phyloP scores from a whole-genome alignment of 2,888 invertebrate species.

The Tenthredo livida region DNA sequence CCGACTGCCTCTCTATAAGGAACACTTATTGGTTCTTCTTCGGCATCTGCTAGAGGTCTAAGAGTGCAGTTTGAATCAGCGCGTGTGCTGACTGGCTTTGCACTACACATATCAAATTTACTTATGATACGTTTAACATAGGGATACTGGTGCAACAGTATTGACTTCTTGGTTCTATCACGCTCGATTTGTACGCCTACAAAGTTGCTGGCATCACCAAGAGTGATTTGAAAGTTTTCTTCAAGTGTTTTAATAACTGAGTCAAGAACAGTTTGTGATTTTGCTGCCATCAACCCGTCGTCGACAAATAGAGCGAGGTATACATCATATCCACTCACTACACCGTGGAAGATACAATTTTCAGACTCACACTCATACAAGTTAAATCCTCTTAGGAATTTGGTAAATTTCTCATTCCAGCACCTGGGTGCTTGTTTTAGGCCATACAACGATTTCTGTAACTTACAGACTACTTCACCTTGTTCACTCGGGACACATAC shows the following conservation, averaged over 20 bases:
- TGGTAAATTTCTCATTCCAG: slow-evolving; percentile 65
- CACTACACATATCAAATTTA: slow-evolving; percentile 55
- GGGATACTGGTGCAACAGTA: not conserved
- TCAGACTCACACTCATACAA: not conserved
- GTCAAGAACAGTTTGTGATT: slow-evolving; percentile 48
- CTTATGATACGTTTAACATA: not conserved
- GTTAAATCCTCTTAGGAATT: slow-evolving; percentile 57
- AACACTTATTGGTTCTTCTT: not conserved
- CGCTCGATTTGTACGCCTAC: slow-evolving; percentile 10
- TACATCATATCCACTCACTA: slow-evolving; percentile 54
- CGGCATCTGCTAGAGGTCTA: not conserved
- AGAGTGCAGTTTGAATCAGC: slow-evolving; percentile 42
- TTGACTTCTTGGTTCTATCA: not conserved
- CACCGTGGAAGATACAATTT: slow-evolving; percentile 60
- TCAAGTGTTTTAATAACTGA: slow-evolving; percentile 55
- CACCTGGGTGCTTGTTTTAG: slow-evolving; percentile 69
- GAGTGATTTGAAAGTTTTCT: slow-evolving; percentile 55
- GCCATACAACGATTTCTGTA: slow-evolving; percentile 69
- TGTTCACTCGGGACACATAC: slow-evolving; percentile 50
- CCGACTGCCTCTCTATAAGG: slow-evolving; percentile 16
- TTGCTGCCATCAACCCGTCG: slow-evolving; percentile 58
- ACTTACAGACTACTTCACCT: slow-evolving; percentile 60
- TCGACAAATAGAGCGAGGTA: slow-evolving; percentile 63
- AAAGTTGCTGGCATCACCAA: slow-evolving; percentile 37
- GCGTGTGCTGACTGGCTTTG: slow-evolving; percentile 58